Evolutionary conservation across 2,888 invertebrate species (phyloP).

Genomic region (Thysanoteuthis rhombus): DNA sequence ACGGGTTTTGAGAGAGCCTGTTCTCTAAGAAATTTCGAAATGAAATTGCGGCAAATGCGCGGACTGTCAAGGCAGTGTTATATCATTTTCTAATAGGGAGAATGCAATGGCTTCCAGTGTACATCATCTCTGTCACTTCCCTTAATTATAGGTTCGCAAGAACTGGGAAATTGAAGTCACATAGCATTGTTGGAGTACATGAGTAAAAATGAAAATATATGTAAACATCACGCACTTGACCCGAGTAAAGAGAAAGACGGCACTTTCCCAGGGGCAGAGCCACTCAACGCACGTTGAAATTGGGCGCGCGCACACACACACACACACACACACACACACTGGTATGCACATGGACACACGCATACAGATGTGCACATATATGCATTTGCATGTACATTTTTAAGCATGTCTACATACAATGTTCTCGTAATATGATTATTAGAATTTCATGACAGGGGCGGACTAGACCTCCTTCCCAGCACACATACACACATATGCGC

Average conservation of each 20-base stretch:
- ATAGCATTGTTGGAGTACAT: neutral
- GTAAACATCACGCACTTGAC: slow-evolving; percentile 12
- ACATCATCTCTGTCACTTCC: neutral
- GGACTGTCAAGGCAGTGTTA: no score
- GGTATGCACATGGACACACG: neutral
- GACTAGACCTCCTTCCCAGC: no score
- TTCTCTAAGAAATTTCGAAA: no score
- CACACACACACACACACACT: neutral
- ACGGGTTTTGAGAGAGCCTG: no score
- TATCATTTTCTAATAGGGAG: no score
- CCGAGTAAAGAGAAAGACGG: neutral
- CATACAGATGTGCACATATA: neutral
- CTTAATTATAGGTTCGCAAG: neutral
- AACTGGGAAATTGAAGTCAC: neutral
- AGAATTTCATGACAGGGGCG: no score
- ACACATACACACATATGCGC: no score
- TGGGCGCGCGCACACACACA: neutral
- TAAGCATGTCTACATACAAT: no score
- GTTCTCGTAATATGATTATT: no score
- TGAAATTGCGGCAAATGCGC: no score
- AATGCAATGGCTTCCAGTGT: neutral
- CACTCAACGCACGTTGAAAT: neutral
- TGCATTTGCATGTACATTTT: no score
- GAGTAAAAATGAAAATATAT: neutral
- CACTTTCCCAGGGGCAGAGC: neutral